Percentiles rank a stretch among this genome's conserved stretches.
Evolutionary conservation across 2,113 vertebrate species (phyloP).

Genomic region (Naja naja): DNA sequence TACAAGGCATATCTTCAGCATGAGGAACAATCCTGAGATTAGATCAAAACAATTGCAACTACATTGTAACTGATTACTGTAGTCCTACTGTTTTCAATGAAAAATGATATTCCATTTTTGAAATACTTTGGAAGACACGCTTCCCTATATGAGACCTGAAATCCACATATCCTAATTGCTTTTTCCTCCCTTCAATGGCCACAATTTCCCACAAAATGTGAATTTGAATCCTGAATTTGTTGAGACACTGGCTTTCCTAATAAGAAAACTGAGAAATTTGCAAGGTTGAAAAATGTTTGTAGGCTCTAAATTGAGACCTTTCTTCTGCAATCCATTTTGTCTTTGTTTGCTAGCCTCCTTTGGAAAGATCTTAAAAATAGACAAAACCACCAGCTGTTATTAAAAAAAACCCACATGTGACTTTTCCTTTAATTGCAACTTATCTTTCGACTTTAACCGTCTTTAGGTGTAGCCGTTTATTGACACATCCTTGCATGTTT

Average conservation of each 20-base stretch:
- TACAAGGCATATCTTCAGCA: not conserved
- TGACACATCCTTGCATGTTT: slow-evolving; percentile 6
- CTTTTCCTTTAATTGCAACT: not conserved
- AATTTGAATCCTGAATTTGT: not conserved
- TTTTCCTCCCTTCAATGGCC: too few species aligned
- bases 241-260: not conserved
- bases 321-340: not conserved
- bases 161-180: not conserved
- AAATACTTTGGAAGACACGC: not conserved
- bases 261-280: not conserved
- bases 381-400: not conserved
- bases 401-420: not conserved
- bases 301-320: not conserved
- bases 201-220: not conserved
- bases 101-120: not conserved
- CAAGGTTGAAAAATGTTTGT: not conserved
- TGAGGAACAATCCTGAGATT: not conserved
- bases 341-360: not conserved
- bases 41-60: not conserved
- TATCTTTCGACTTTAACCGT: not conserved
- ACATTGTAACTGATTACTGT: not conserved
- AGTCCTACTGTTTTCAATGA: not conserved
- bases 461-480: not conserved
- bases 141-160: not conserved
- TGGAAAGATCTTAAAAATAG: not conserved